Percentiles rank a stretch among this genome's conserved stretches.
Conservation (phyloP, 2,113 vertebrate species). For the Mesocricetus auratus region DNA sequence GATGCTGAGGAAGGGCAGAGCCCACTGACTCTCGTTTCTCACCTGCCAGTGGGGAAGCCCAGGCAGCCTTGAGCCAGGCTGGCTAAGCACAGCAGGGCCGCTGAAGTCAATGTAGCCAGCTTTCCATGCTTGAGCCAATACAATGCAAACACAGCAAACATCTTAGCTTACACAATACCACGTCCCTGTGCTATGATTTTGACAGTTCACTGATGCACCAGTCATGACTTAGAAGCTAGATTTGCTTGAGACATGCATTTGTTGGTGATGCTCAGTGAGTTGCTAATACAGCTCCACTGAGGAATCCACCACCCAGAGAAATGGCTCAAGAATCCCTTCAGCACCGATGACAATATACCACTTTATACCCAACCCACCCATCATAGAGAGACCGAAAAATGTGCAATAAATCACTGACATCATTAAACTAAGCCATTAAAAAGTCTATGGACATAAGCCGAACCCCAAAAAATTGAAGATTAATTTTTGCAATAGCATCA, state of each 20-base stretch:
- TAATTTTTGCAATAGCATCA: not conserved
- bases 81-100: not conserved
- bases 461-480: conserved; percentile 14
- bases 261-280: not conserved
- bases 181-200: not conserved
- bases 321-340: not conserved
- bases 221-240: not conserved
- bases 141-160: not conserved
- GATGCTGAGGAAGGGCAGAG: not conserved
- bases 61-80: not conserved
- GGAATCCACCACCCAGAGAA: not conserved
- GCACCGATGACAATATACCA: not conserved
- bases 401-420: not conserved
- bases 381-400: not conserved
- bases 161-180: not conserved
- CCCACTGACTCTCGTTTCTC: not conserved
- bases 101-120: fast-evolving
- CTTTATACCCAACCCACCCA: not conserved
- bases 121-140: not conserved
- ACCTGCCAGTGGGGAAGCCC: not conserved
- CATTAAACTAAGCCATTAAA: not conserved
- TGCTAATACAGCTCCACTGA: not conserved
- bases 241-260: not conserved
- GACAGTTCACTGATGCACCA: not conserved
- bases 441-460: not conserved